Conservation (phyloP, 1,140 invertebrate genomes). For the Trypoxylus dichotomus region DNA sequence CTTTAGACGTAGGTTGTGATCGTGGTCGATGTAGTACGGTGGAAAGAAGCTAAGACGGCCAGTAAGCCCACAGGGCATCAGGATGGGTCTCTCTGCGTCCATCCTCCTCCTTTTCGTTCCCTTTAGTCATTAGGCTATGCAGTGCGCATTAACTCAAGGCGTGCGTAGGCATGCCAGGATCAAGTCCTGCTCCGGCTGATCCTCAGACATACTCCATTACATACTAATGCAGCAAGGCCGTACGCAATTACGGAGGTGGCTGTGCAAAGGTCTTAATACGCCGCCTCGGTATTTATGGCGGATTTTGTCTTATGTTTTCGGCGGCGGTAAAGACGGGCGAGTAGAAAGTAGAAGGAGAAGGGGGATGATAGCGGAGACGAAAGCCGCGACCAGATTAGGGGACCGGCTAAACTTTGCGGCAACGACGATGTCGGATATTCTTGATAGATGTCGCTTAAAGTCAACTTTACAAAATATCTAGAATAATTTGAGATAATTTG, state of each 20-base stretch:
- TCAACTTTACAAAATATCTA: no score
- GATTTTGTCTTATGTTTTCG: slow-evolving; percentile 25
- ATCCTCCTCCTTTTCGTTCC: slow-evolving; percentile 38
- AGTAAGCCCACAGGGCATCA: slow-evolving; percentile 38
- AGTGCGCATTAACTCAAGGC: slow-evolving; percentile 49
- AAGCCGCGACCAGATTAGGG: slow-evolving; percentile 8
- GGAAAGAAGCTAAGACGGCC: slow-evolving; percentile 39
- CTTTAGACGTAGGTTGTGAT: background rate
- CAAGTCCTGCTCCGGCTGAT: slow-evolving; percentile 46
- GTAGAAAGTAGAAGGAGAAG: background rate
- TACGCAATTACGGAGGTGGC: slow-evolving; percentile 33
- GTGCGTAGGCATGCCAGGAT: slow-evolving; percentile 47
- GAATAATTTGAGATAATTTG: no score
- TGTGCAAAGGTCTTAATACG: slow-evolving; percentile 25
- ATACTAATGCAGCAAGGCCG: slow-evolving; percentile 47
- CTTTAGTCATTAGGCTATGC: slow-evolving; percentile 49
- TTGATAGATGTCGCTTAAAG: background rate
- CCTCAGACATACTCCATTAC: slow-evolving; percentile 51
- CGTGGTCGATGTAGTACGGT: background rate
- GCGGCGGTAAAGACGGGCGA: background rate
- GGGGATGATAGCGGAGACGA: background rate
- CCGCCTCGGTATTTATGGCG: slow-evolving; percentile 19
- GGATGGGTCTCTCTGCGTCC: slow-evolving; percentile 35
- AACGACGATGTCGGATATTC: background rate
- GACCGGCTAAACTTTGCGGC: background rate